Evolutionary conservation across 2,797 vertebrate species (phyloP).

Genomic region (Euthynnus affinis): DNA sequence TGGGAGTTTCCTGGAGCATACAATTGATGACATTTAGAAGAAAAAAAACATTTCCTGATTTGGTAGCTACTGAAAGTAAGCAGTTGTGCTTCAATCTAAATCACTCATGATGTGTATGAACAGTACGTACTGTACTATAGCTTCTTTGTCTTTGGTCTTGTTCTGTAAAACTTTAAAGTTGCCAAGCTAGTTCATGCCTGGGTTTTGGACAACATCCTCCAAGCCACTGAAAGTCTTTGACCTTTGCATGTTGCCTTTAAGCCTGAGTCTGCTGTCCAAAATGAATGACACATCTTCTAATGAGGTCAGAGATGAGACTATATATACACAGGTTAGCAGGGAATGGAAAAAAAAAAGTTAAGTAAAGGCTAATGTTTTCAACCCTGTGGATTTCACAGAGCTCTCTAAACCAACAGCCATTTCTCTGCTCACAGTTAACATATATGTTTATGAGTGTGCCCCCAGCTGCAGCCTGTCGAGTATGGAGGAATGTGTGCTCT

Average conservation of each 20-base stretch:
- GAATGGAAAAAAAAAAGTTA: background rate
- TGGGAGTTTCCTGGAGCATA: conserved; percentile 47
- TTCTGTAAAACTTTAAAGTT: conserved; percentile 1
- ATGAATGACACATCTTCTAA: conserved; percentile 14
- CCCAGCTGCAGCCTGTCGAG: background rate
- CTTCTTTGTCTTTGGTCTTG: background rate
- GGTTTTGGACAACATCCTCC: background rate
- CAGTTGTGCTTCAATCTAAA: background rate
- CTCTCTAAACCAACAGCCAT: conserved; percentile 3
- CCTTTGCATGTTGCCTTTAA: conserved; percentile 11
- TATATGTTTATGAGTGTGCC: conserved; percentile 15
- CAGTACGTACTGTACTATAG: conserved; percentile 20
- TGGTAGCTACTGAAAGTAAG: conserved; percentile 10
- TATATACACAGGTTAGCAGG: background rate
- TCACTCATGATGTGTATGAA: background rate
- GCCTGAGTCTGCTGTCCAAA: background rate
- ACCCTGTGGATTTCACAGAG: conserved; percentile 8
- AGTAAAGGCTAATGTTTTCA: background rate
- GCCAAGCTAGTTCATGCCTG: background rate
- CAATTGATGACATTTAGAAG: conserved; percentile 7
- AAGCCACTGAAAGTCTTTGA: background rate
- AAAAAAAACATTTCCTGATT: conserved; percentile 15
- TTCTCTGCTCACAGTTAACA: conserved; percentile 9
- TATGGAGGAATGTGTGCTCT: conserved; percentile 50
- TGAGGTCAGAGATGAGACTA: conserved; percentile 22